Percentiles rank a stretch among this genome's conserved stretches.
These are phyloP conservation scores for Amitus sp. DNA, from an alignment of 2,888 invertebrate genomes.

Conservation along the genomic window DNA sequence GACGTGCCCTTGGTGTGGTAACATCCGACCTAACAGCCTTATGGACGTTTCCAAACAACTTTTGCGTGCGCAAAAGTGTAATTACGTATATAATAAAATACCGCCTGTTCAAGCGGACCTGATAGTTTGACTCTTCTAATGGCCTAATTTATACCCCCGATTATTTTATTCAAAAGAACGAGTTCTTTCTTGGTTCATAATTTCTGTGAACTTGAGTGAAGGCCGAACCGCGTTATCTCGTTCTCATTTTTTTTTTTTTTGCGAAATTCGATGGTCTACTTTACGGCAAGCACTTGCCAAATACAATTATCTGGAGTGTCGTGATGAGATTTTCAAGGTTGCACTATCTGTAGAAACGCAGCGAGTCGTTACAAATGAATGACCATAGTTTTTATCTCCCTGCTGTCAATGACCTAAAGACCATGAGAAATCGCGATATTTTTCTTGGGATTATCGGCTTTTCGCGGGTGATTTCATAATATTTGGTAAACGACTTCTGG, in stretches of 20 bases:
- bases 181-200: conserved; percentile 48
- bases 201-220: conserved; percentile 46
- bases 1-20: too few relatives aligned
- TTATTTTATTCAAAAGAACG: conserved; percentile 52
- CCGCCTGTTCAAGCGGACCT: not conserved
- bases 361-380: too few relatives aligned
- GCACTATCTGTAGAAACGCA: too few relatives aligned
- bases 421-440: too few relatives aligned
- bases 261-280: conserved; percentile 45
- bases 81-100: too few relatives aligned
- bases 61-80: too few relatives aligned
- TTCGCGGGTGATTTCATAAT: too few relatives aligned
- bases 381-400: too few relatives aligned
- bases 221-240: conserved; percentile 52
- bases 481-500: too few relatives aligned
- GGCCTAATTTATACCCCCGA: conserved; percentile 44
- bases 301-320: conserved; percentile 54
- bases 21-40: too few relatives aligned
- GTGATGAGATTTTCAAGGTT: conserved; percentile 53
- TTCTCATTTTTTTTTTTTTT: conserved; percentile 47
- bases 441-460: too few relatives aligned
- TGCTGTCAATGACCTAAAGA: too few relatives aligned
- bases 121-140: not conserved
- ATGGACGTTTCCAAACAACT: conserved; percentile 10
- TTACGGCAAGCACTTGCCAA: conserved; percentile 47